phyloP scores from a whole-genome alignment of 2,888 invertebrate species.

The Drosophila suboccidentalis region DNA sequence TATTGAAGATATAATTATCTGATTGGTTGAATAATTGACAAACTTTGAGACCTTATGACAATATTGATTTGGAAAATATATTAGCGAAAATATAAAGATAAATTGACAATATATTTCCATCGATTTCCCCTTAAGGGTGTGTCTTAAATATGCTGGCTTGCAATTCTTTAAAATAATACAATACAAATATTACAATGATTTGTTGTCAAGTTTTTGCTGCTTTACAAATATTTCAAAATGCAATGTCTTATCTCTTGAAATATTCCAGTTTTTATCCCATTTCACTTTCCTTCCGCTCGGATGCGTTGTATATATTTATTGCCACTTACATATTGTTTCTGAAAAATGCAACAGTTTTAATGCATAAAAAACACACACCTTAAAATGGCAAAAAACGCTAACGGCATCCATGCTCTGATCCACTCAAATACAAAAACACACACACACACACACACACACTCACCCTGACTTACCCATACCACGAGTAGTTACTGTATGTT shows the following conservation, averaged over 20 bases:
- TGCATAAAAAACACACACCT: conserved; percentile 30
- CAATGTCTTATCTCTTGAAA: conserved; percentile 38
- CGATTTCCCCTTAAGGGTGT: neutral
- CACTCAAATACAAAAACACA: conserved; percentile 26
- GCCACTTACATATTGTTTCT: conserved; percentile 47
- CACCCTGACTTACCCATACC: conserved; percentile 15
- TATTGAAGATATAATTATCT: neutral
- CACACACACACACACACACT: conserved; percentile 19
- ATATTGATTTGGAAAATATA: neutral
- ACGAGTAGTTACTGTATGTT: conserved; percentile 40
- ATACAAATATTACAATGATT: neutral
- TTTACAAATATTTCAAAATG: neutral
- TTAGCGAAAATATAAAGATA: neutral
- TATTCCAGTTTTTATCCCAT: conserved; percentile 30
- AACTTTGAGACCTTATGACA: neutral
- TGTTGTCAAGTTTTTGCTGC: too few species aligned
- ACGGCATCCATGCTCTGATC: conserved; percentile 36
- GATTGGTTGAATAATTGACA: neutral
- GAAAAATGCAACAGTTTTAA: conserved; percentile 60
- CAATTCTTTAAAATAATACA: conserved; percentile 1
- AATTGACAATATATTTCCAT: neutral
- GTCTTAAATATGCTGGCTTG: neutral
- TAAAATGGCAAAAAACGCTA: conserved; percentile 45
- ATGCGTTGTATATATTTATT: conserved; percentile 50
- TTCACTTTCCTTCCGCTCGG: conserved; percentile 32